Evolutionary conservation across 92 coral and sea anemone genomes (phyloP), one percentile per base, ranked within the genome.

Genomic region (Isaurus tuberculatus): DNA sequence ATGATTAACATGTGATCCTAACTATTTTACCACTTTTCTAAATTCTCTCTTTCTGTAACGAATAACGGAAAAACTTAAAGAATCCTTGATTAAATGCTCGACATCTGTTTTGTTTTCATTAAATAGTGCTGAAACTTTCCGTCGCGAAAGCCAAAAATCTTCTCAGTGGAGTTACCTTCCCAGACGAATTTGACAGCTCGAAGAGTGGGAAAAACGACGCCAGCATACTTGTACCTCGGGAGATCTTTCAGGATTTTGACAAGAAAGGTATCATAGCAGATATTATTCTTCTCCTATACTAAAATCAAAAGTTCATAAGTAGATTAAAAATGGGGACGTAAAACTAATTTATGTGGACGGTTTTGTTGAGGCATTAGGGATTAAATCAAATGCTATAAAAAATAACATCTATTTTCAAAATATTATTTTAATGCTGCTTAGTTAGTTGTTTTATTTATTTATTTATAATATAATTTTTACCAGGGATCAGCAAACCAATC

Each of bases 81-180:
- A 17, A 55, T 55, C 7, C 19, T 6, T 16, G 20, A 17, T 55
- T 8, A 55, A 2, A 55, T 15, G 20, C 63, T 55, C 19, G 25
- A 1, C 10, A 4, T 27, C 2, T 63, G 0, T 20, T 71, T 25
- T 1, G 15, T 3, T 22, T 72, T 72, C 46, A 3, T n/a, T 10
- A 37, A 34, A 14, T 78, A 93, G 97, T 58, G 42, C 20, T 93
- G 87, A 88, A 80, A 67, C 79, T 93, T 55, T 83, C 58, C 72
- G 91, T 85, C 2, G 75, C 74, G 73, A 85, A 80, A 33, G 91
- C 93, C 57, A 80, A 73, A 27, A 68, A 64, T 5, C 34, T 93
- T 46, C 73, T 80, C 11, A 83, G 57, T 29, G 91, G 92, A 14
- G 69, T 88, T 46, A 83, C 70, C 40, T 93, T 82, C 84, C 93